Evolutionary conservation across 2,797 vertebrate genomes (phyloP).

Genomic region (Pangasius larnaudii): DNA sequence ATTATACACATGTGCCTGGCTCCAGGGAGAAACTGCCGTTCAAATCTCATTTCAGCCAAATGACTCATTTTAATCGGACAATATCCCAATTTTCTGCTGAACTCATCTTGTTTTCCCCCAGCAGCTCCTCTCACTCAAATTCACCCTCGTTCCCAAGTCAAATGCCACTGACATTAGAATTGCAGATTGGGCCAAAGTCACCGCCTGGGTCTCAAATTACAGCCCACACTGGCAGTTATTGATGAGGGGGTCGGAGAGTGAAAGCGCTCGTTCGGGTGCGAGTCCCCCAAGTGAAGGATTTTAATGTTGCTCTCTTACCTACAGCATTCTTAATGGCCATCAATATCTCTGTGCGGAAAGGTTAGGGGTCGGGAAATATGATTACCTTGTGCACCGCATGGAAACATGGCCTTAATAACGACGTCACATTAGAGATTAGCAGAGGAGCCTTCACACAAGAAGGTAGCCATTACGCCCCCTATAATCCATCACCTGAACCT

Average conservation of each 20-base stretch:
- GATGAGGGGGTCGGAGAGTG: conserved; percentile 56
- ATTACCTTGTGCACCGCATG: conserved; percentile 52
- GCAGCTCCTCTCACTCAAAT: conserved; percentile 35
- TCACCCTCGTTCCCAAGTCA: conserved; percentile 44
- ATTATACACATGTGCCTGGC: conserved; percentile 47
- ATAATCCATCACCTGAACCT: conserved; percentile 59
- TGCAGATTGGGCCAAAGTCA: conserved; percentile 59
- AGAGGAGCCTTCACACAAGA: conserved; percentile 26
- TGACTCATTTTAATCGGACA: conserved; percentile 56
- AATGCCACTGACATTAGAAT: conserved; percentile 60
- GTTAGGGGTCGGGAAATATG: conserved; percentile 62
- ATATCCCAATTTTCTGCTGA: conserved; percentile 56
- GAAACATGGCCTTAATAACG: conserved; percentile 54
- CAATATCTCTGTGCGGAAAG: conserved; percentile 56
- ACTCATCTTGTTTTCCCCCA: conserved; percentile 50
- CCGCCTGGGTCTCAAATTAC: conserved; percentile 53
- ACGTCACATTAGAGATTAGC: conserved; percentile 52
- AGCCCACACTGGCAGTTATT: conserved; percentile 62
- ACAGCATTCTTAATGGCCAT: conserved; percentile 56
- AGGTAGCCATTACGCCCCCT: conserved; percentile 49
- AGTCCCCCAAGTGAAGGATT: conserved; percentile 16
- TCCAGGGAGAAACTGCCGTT: conserved; percentile 29
- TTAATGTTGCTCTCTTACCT: conserved; percentile 53
- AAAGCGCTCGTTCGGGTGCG: conserved; percentile 39
- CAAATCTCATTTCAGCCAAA: conserved; percentile 50